phyloP scores from a whole-genome alignment of 2,797 vertebrate species.

The Arnoldichthys spilopterus region DNA sequence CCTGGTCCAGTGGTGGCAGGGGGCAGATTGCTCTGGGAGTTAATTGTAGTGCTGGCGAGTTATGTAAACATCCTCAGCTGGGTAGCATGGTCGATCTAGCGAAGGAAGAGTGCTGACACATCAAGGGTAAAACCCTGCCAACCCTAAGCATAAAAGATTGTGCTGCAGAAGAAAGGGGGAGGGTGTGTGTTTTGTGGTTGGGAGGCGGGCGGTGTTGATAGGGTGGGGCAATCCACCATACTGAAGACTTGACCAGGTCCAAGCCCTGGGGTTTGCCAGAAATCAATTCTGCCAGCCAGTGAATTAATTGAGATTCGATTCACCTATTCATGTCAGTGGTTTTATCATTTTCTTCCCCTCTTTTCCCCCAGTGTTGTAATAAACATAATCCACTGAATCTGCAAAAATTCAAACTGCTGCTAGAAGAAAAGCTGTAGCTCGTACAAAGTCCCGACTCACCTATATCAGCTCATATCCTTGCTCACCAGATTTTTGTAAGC shows the following conservation, averaged over 20 bases:
- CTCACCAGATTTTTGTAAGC: neutral
- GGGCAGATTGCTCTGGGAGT: slow-evolving; percentile 49
- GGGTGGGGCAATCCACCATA: neutral
- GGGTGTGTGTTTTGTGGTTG: no score
- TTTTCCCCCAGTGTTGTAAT: neutral
- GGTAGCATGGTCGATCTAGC: slow-evolving; percentile 2
- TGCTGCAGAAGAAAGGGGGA: neutral
- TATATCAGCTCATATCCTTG: neutral
- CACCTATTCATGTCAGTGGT: neutral
- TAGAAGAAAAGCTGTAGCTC: neutral
- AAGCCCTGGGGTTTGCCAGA: neutral
- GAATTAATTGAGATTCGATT: slow-evolving; percentile 14
- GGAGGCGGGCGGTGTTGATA: neutral
- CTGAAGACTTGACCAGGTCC: neutral
- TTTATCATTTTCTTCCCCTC: neutral
- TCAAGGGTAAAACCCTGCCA: slow-evolving; percentile 25
- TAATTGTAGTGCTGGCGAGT: slow-evolving; percentile 44
- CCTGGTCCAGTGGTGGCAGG: slow-evolving; percentile 4
- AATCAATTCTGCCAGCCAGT: neutral
- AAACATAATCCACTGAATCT: neutral
- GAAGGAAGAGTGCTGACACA: slow-evolving; percentile 25
- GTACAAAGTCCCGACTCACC: neutral
- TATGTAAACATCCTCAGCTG: slow-evolving; percentile 47
- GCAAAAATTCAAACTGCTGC: neutral
- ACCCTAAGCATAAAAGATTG: neutral